Conservation (phyloP, 2,797 vertebrate genomes). For the Neopelma chrysocephalum region DNA sequence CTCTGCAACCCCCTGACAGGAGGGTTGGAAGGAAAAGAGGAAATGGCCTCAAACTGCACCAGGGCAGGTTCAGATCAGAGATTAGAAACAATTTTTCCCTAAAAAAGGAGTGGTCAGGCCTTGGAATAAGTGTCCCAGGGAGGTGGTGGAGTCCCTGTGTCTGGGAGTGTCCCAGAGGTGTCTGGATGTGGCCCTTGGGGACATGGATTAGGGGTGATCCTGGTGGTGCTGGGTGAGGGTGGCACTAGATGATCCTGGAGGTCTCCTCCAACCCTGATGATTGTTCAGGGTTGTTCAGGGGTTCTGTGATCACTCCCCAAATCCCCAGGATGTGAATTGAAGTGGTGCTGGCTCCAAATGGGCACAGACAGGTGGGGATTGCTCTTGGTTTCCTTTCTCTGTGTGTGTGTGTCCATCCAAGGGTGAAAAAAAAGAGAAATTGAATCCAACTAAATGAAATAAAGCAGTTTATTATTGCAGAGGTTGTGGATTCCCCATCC, state of each 20-base stretch:
- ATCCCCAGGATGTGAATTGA: not conserved
- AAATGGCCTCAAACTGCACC: no score
- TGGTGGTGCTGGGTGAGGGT: not conserved
- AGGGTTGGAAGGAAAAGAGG: no score
- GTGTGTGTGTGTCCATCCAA: not conserved
- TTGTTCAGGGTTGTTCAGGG: no score
- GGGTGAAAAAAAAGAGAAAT: not conserved
- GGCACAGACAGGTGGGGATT: not conserved
- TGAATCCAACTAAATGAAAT: not conserved
- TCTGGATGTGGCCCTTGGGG: not conserved
- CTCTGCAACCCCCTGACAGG: no score
- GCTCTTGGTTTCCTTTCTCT: not conserved
- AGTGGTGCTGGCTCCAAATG: not conserved
- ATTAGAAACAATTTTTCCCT: no score
- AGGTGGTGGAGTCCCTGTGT: not conserved
- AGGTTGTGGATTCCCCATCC: not conserved
- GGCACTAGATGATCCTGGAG: not conserved
- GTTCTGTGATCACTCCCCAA: not conserved
- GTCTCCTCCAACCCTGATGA: not conserved
- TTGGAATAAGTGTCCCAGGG: no score
- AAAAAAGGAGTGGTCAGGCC: no score
- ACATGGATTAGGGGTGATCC: not conserved
- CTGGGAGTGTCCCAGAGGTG: not conserved
- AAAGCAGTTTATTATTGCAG: not conserved
- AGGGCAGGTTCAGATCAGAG: no score